Conservation (phyloP, 2,113 vertebrate species). For the Hystrix cristata region DNA sequence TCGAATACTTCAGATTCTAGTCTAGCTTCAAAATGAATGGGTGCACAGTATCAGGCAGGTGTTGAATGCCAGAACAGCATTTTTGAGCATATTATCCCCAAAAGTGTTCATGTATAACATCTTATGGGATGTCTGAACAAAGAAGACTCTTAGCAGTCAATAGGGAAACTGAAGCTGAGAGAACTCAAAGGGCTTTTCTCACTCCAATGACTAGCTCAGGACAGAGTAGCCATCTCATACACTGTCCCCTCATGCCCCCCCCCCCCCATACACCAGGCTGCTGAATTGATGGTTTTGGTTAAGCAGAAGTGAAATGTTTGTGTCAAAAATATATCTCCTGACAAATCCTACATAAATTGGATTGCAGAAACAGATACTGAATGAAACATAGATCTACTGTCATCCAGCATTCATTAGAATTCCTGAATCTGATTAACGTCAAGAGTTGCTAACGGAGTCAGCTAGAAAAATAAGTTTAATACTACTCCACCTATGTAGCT, state of each 20-base stretch:
- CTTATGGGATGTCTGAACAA: not conserved
- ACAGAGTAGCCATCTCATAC: not conserved
- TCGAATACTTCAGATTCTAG: not conserved
- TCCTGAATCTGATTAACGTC: not conserved
- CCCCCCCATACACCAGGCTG: fast-evolving
- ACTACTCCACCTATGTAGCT: not conserved
- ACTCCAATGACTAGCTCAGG: not conserved
- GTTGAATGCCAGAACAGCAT: not conserved
- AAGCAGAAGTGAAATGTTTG: not conserved
- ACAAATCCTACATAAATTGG: not conserved
- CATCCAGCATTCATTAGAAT: not conserved
- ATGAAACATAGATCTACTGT: not conserved
- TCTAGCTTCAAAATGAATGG: not conserved
- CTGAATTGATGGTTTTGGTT: not conserved
- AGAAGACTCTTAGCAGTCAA: not conserved
- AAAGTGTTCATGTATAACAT: not conserved
- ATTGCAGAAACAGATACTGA: not conserved
- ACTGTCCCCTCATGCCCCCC: not conserved
- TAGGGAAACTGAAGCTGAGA: not conserved
- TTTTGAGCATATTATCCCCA: not conserved
- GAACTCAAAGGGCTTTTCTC: not conserved
- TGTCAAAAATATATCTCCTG: not conserved
- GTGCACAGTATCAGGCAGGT: not conserved
- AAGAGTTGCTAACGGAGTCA: not conserved
- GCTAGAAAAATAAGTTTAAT: not conserved